Percentiles rank a stretch among this genome's conserved stretches.
Conservation (phyloP, 64 coral and sea anemone genomes). For the Acropora tenuis region DNA sequence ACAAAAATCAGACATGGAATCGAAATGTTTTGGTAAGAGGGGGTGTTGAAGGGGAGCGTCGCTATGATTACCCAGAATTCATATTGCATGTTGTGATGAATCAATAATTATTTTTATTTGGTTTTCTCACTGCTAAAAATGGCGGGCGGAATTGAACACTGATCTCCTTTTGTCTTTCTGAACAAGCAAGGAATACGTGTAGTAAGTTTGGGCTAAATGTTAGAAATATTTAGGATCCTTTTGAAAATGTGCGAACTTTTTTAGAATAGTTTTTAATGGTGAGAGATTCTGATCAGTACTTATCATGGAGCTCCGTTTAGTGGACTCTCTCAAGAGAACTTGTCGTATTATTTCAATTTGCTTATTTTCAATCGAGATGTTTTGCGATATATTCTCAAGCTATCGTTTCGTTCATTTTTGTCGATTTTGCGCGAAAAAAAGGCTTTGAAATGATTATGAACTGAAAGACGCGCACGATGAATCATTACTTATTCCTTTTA, state of each 20-base stretch:
- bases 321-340: too few relatives aligned
- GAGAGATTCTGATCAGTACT: too few relatives aligned
- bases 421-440: background rate
- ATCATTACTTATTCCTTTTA: too few relatives aligned
- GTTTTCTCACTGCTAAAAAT: background rate
- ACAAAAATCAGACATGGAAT: too few relatives aligned
- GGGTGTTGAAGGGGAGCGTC: background rate
- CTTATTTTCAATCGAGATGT: background rate
- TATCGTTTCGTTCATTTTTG: background rate
- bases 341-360: background rate
- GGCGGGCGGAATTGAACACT: background rate
- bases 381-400: background rate
- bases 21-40: background rate
- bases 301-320: too few relatives aligned
- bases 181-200: background rate
- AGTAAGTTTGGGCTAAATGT: background rate
- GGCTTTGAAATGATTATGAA: background rate
- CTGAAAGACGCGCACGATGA: too few relatives aligned
- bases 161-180: background rate
- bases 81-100: background rate
- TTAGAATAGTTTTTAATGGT: too few relatives aligned
- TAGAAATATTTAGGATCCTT: background rate
- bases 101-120: background rate
- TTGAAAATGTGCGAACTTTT: background rate
- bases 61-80: slow-evolving; percentile 35